Evolutionary conservation across 2,113 vertebrate genomes (phyloP), one percentile per base, ranked within the genome.

Genomic region (Sphaerodactylus townsendi): DNA sequence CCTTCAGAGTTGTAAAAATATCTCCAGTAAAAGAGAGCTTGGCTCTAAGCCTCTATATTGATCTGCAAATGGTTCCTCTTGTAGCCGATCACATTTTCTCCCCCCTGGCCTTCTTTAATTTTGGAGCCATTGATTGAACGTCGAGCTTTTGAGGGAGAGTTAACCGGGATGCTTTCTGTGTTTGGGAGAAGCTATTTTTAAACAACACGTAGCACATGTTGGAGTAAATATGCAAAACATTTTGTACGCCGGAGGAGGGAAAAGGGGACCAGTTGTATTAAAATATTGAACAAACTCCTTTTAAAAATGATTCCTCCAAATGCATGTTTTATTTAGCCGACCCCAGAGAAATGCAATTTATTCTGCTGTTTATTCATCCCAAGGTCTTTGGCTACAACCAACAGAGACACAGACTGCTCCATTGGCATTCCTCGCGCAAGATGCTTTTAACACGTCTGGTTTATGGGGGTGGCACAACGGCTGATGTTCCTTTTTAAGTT

Each of bases 211-310:
- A 93, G 90, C 88, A 89, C 88, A 87, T 33, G 77, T 91, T 89
- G 85, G 89, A 93, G 93, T 92, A 91, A 92, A 90, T 90, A 93
- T 93, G 92, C 92, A 93, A 93, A 93, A 85, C 90, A 84, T 92
- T 91, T 94, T 89, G 86, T 91, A 90, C 87, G 86, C 78, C 82
- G 30, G 0, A 4, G 33, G 19, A 21, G 44, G 28, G 30, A 82
- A 78, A 85, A 82, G 73, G 76, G 83, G 84, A 82, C 88, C 90
- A 90, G 90, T 90, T 86, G 76, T 86, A 90, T 91, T 94, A 86
- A 95, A 93, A 95, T 95, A 95, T 95, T 95, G 91, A 94, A 91
- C 89, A 85, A 93, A 94, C 89, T 33, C 28, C 59, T 90, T 91
- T 89, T 89, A 66, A 87, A 79, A 87, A 79, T 68, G 75, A 77